These are phyloP conservation scores for Agriopis leucophaearia DNA, from an alignment of 2,888 invertebrate genomes.

Conservation along the genomic window DNA sequence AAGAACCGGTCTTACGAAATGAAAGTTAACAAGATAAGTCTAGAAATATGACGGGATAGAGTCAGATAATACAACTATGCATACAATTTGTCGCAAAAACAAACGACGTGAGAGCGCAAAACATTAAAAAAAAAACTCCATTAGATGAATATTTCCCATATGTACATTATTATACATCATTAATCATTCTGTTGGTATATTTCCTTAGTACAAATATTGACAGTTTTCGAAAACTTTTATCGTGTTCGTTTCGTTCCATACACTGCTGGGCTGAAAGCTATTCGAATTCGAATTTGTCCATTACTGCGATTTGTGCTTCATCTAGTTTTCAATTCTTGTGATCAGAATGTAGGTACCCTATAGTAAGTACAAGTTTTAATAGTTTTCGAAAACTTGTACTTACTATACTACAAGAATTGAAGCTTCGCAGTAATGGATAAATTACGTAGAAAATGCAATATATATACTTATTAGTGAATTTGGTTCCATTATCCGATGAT, in stretches of 20 bases:
- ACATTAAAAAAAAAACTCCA: not conserved
- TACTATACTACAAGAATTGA: not conserved
- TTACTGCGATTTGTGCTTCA: too few relatives aligned
- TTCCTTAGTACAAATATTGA: too few relatives aligned
- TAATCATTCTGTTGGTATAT: not conserved
- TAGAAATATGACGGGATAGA: slow-evolving; percentile 22
- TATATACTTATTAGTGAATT: not conserved
- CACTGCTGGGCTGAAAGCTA: too few relatives aligned
- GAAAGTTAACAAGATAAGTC: slow-evolving; percentile 42
- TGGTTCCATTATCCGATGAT: not conserved
- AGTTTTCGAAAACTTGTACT: too few relatives aligned
- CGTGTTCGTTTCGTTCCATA: too few relatives aligned
- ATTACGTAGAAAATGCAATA: not conserved
- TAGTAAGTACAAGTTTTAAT: too few relatives aligned
- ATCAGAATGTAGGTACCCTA: too few relatives aligned
- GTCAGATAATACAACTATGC: not conserved
- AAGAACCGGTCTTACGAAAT: slow-evolving; percentile 43
- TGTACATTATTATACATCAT: not conserved
- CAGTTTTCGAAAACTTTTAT: too few relatives aligned
- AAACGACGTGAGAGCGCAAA: not conserved
- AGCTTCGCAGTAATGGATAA: not conserved
- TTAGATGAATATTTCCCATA: not conserved
- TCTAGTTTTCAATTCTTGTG: too few relatives aligned
- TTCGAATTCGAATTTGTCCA: too few relatives aligned
- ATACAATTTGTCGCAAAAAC: slow-evolving; percentile 16